Base-by-base conservation (phyloP, 2,888 invertebrate genomes). In the Drosophila rellima region DNA sequence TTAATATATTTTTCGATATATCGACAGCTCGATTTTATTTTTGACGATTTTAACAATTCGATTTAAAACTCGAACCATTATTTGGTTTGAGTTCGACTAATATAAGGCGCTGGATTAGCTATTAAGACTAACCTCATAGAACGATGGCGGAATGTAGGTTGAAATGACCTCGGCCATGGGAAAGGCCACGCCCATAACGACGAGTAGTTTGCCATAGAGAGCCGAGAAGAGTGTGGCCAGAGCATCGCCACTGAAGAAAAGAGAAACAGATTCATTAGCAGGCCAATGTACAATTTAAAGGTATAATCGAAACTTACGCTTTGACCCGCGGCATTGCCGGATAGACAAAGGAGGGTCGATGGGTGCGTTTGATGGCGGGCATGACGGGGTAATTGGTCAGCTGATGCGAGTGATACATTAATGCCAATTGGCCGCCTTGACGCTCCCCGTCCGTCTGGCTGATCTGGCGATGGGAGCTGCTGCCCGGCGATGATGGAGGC, bases 101-200 rank as follows among this genome's bases (percentile, higher is more conserved):
- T 13, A 11, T 6, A 40, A 40, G 5, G 18, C 5, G 40, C 18
- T 11, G 40, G n/a, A n/a, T 18, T 13, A 5, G 40, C n/a, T n/a
- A 40, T 40, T 18, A 5, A 40, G 13, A 40, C 92, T 93, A 92
- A 96, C 97, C 94, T 98, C 97, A 93, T 98, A 98, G 93, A 97
- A 98, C 31, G 97, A 97, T 76, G 97, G 97, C 89, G 98, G 98
- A 91, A 98, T 97, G 93, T 97, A 97, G 20, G 97, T 97, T 45
- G 98, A 98, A 91, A 98, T 98, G 83, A 98, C 97, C 94, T 98
- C 98, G 72, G 98, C 97, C 96, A 98, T 96, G 55, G 98, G 98
- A 93, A 98, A 97, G 15, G 98, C 97, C 75, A 97, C 96, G 72
- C 98, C 98, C 96, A 98, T 97, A 48, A 98, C 98, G 42, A 98